Base-by-base conservation (phyloP, 2,797 vertebrate genomes). In the Cygnus olor region DNA sequence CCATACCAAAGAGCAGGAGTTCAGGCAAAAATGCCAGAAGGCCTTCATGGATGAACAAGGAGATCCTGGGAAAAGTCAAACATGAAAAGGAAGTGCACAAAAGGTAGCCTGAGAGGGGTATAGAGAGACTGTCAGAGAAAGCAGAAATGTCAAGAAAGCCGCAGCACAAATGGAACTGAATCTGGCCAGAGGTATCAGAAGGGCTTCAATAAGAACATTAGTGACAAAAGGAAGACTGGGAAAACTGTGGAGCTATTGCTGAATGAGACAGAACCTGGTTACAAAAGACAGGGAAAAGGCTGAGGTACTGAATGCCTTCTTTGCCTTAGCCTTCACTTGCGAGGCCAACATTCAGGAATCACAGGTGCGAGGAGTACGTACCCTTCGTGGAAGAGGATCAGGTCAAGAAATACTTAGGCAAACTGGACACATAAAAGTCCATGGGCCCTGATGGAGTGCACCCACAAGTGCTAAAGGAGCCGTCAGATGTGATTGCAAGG, bases 401-500 rank as follows among this genome's bases (percentile, higher is more conserved):
- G 44, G 44, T 45, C 44, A 45, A 19, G 44, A 19, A 45, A 45
- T 45, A 45, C 44, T 20, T 45, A 45, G 19, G 44, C 10, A 40
- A 69, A 73, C 27, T 54, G 11, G 1, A 9, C 40, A 38, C 30
- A 44, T 44, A 17, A 14, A 11, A 54, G 24, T 10, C 15, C 34
- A 19, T 34, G 54, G 38, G 64, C 2, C 4, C 6, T 51, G 11
- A 42, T 13, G 3, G 27, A 8, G 56, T 60, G 22, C 10, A 61
- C 19, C 17, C 19, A 79, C 1, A 9, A 71, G 4, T 28, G 49
- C 15, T 57, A 53, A 44, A 70, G 19, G 30, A 83, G 7, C 10
- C 42, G 14, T 9, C 16, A 18, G 21, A 47, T 51, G 24, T 18
- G 5, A 24, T 16, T 81, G 14, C 0, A 0, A 78, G 15, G 27